A percentile compares a stretch with the other conserved stretches of the same genome.
phyloP scores from a whole-genome alignment of 2,888 invertebrate species.

The Acleris literana region DNA sequence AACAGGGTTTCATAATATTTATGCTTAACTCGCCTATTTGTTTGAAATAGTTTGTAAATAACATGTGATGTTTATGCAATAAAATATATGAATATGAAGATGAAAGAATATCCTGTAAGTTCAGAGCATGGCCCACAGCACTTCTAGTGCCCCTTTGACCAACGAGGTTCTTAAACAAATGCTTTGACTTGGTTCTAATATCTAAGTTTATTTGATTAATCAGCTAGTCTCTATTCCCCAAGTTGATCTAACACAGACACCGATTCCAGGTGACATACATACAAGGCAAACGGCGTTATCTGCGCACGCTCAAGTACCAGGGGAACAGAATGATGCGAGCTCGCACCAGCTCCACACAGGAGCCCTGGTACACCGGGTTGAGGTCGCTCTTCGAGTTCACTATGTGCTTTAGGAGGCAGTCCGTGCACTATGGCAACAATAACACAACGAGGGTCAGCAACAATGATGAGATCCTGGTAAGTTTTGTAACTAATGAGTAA shows the following conservation, averaged over 20 bases:
- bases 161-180: too few relatives aligned
- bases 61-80: too few relatives aligned
- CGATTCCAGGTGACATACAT: slow-evolving; percentile 73
- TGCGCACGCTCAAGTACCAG: slow-evolving; percentile 79
- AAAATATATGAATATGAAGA: too few relatives aligned
- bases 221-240: too few relatives aligned
- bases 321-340: slow-evolving; percentile 72
- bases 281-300: slow-evolving; percentile 79
- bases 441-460: slow-evolving; percentile 61
- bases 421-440: slow-evolving; percentile 62
- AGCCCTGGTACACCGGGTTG: slow-evolving; percentile 57
- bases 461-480: slow-evolving; percentile 70
- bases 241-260: slow-evolving; percentile 11
- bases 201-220: too few relatives aligned
- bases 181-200: too few relatives aligned
- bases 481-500: slow-evolving; percentile 37
- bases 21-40: too few relatives aligned
- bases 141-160: too few relatives aligned
- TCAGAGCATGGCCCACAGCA: too few relatives aligned
- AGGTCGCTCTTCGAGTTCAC: slow-evolving; percentile 63
- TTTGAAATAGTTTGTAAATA: too few relatives aligned
- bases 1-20: too few relatives aligned
- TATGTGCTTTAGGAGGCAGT: slow-evolving; percentile 65
- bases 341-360: slow-evolving; percentile 47
- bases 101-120: too few relatives aligned